Conservation (phyloP, 2,113 vertebrate species). For the Regulus satrapa region DNA sequence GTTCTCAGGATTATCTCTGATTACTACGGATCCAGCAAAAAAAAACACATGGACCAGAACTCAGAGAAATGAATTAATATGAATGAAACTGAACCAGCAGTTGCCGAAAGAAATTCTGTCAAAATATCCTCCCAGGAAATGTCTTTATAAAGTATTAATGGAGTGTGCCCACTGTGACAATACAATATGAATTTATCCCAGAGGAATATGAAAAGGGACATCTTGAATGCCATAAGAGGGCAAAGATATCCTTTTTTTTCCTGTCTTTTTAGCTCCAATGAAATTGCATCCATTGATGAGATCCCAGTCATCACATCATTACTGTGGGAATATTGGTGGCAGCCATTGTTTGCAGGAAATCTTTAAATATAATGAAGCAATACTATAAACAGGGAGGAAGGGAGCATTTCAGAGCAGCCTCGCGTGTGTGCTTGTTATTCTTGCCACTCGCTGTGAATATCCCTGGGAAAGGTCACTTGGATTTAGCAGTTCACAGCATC, state of each 20-base stretch:
- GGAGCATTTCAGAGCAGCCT: neutral
- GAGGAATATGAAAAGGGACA: neutral
- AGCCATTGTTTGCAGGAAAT: neutral
- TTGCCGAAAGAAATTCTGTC: conserved; percentile 28
- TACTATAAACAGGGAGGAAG: neutral
- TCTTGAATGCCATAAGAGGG: neutral
- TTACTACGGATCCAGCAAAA: neutral
- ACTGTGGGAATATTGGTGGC: neutral
- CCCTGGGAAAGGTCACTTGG: conserved; percentile 66
- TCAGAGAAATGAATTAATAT: neutral
- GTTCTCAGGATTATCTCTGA: neutral
- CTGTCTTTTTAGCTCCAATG: neutral
- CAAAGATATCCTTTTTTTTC: neutral
- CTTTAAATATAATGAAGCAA: conserved; percentile 51
- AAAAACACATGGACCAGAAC: neutral
- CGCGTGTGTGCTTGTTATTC: conserved; percentile 29
- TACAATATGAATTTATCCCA: neutral
- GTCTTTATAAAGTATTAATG: conserved; percentile 55
- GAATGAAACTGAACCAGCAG: neutral
- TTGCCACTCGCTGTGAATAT: conserved; percentile 60
- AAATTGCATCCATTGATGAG: neutral
- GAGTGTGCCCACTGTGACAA: conserved; percentile 7
- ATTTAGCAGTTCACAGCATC: conserved; percentile 48
- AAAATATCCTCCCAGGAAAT: conserved; percentile 25
- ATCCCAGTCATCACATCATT: neutral